Evolutionary conservation across 2,888 invertebrate genomes (phyloP), one percentile per base, ranked within the genome.

Genomic region (Malthinus seriepunctatus): DNA sequence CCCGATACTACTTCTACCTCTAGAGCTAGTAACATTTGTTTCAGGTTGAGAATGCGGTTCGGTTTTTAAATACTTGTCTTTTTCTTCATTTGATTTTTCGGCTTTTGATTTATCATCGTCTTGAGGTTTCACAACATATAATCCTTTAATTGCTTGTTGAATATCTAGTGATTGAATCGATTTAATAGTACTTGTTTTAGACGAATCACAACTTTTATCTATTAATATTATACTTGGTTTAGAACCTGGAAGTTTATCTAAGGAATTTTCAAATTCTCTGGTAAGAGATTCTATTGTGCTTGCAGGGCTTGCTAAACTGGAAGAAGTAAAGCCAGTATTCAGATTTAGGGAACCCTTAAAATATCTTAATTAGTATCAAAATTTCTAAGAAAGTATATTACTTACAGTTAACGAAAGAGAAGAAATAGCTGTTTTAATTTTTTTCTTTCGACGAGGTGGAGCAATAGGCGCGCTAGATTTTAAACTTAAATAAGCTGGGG

Each of bases 241-340:
- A 7, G 62, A 55, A 46, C 68, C 69, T 15, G 74, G 73, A 32
- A 75, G 65, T 39, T 73, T 73, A 66, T 87, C 86, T 52, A 94
- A 84, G 23, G 91, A 90, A 77, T 91, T 89, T 75, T 93, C 93
- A 71, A 93, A 88, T 80, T 93, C 93, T 73, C 88, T 81, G 1
- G 91, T 89, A 60, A 91, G 80, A 0, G 88, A 89, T 76, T 90
- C 90, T 63, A 91, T 89, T 44, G 90, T 90, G 77, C 88, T 89
- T 47, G 89, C 89, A 12, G 91, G 90, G 73, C 89, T 90, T 51
- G 88, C 88, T 67, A 90, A 79, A 31, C 87, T 83, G 69, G 79
- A 77, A 9, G 81, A 79, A 55, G 81, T 80, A 58, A 77, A 80
- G 59, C 66, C 65, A 23, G 77, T 69, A 34, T 31, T 59, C 31